A percentile compares a stretch with the other conserved stretches of the same genome.
Evolutionary conservation across 2,888 invertebrate genomes (phyloP).

Genomic region (Chouioia cunea): DNA sequence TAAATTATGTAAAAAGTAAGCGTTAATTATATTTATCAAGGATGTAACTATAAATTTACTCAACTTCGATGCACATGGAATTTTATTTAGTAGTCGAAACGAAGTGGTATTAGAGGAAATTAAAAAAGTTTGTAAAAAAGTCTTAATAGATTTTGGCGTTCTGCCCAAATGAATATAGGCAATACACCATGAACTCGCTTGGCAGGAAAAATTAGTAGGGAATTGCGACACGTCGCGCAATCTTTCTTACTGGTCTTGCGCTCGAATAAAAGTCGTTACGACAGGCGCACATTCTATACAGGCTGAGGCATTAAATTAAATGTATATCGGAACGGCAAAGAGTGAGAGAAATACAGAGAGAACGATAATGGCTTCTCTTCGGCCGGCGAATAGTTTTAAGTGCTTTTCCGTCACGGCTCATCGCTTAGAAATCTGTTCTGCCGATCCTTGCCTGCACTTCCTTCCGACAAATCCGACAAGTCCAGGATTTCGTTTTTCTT

Average conservation of each 20-base stretch:
- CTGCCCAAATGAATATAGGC: slow-evolving; percentile 12
- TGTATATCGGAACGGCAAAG: slow-evolving; percentile 45
- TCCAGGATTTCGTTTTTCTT: too few species aligned
- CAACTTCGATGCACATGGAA: too few species aligned
- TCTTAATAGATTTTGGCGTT: not conserved
- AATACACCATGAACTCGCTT: not conserved
- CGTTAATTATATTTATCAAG: too few species aligned
- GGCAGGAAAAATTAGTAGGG: slow-evolving; percentile 13
- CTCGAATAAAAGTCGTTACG: slow-evolving; percentile 37
- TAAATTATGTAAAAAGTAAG: too few species aligned
- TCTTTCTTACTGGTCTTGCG: not conserved
- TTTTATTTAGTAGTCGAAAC: too few species aligned
- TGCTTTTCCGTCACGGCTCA: slow-evolving; percentile 54
- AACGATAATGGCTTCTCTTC: slow-evolving; percentile 13
- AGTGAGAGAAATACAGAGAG: too few species aligned
- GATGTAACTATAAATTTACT: too few species aligned
- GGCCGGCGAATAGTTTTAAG: slow-evolving; percentile 52
- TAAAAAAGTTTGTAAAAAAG: too few species aligned
- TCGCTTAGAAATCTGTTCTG: slow-evolving; percentile 50
- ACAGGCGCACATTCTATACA: slow-evolving; percentile 21
- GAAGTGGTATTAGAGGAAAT: too few species aligned
- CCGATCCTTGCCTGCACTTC: not conserved
- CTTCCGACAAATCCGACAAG: not conserved
- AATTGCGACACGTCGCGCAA: slow-evolving; percentile 24
- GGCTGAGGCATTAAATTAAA: slow-evolving; percentile 49